Base-by-base conservation (phyloP, 2,113 vertebrate genomes). In the Barbus barbus region DNA sequence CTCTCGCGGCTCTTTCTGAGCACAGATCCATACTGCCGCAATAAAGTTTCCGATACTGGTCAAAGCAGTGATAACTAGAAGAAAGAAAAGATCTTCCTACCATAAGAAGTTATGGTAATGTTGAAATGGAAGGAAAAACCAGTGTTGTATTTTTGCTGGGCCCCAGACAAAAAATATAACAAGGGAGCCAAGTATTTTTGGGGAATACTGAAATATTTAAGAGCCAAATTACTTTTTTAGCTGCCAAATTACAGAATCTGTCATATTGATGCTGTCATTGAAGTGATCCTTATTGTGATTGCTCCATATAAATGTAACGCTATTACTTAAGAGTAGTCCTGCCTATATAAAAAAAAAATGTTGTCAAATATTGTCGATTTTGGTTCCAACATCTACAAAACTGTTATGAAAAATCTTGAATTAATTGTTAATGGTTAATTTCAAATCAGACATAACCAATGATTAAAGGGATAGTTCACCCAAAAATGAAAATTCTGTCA, bases 191-290 rank as follows among this genome's bases (percentile, higher is more conserved):
- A 36, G 1, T 36, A 71, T 38, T 69, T 69, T 69, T 38, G 38
- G 69, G 38, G 38, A 44, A 44, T 58, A 9, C 3, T 44, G 14
- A 73, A 44, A 73, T 46, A 69, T 38, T 69, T 38, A 38, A 69
- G 63, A 65, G 18, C 28, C 2, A 36, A 36, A 4, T 69, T 2
- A 67, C 7, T 65, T 22, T 33, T 36, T 36, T 72, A 72, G 20
- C 22, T 24, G 67, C 5, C 67, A 71, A 71, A 72, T 72, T 12
- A 72, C 69, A 72, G 36, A 72, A n/a, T n/a, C 61, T 31, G 61
- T 67, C 36, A 38, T 63, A 28, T n/a, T 22, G 36, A 71, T n/a
- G 33, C 69, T n/a, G 1, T 24, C 36, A 72, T 28, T 63, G n/a
- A 63, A 63, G 60, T 63, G 5, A 63, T 16, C 36, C 5, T n/a